phyloP scores from a whole-genome alignment of 2,888 invertebrate species.

The Phortica okadai region DNA sequence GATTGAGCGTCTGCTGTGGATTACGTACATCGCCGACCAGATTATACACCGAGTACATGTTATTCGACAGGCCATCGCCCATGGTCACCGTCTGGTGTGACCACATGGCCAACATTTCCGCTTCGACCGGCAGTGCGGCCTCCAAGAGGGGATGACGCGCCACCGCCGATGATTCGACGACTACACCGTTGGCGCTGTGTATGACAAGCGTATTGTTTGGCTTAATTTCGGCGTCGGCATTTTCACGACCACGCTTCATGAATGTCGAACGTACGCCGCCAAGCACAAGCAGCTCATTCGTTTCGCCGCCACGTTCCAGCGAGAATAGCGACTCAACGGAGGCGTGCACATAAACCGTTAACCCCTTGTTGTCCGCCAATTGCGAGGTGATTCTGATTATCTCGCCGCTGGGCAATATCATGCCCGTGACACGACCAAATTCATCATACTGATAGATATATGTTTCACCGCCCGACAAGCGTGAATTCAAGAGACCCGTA shows the following conservation, averaged over 20 bases:
- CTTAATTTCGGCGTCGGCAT: conserved; percentile 85
- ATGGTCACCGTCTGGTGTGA: conserved; percentile 88
- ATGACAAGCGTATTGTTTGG: conserved; percentile 88
- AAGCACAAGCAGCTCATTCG: conserved; percentile 80
- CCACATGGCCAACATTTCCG: conserved; percentile 94
- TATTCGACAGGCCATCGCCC: conserved; percentile 85
- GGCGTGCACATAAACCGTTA: conserved; percentile 84
- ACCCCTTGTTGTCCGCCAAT: conserved; percentile 85
- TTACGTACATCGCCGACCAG: conserved; percentile 90
- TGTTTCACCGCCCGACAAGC: conserved; percentile 90
- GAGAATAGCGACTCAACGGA: conserved; percentile 79
- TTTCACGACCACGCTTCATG: conserved; percentile 83
- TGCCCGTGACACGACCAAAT: conserved; percentile 89
- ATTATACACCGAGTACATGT: conserved; percentile 88
- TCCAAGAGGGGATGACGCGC: conserved; percentile 89
- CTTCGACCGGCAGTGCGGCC: conserved; percentile 90
- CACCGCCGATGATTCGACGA: conserved; percentile 85
- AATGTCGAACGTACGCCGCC: conserved; percentile 83
- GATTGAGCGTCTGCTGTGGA: conserved; percentile 88
- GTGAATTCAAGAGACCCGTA: conserved; percentile 89
- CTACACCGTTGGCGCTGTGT: conserved; percentile 85
- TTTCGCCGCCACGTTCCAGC: conserved; percentile 79
- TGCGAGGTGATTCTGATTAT: conserved; percentile 87
- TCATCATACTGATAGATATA: conserved; percentile 94
- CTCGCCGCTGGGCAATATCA: conserved; percentile 94